Evolutionary conservation across 2,888 invertebrate genomes (phyloP).

Genomic region (Athripsodes cinereus): DNA sequence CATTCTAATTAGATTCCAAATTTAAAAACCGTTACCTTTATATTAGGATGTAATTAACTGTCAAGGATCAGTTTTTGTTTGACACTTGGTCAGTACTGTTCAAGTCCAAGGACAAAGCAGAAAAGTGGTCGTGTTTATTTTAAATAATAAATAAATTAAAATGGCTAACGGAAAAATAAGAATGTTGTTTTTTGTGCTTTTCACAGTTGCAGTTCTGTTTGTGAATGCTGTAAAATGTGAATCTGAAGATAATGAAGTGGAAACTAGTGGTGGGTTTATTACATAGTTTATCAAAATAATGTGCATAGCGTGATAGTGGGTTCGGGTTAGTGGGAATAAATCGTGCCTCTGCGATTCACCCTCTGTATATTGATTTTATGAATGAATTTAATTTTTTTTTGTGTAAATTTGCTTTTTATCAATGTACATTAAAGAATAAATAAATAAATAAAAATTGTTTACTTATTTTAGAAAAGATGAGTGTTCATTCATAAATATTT

Average conservation of each 20-base stretch:
- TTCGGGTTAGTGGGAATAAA: too few species aligned
- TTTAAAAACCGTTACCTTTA: constrained; percentile 20
- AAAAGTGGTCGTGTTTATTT: not conserved
- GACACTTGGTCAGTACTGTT: constrained; percentile 9
- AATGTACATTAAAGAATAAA: too few species aligned
- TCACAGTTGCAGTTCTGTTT: constrained; percentile 35
- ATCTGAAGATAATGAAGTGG: constrained; percentile 34
- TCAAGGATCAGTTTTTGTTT: constrained; percentile 22
- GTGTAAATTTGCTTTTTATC: too few species aligned
- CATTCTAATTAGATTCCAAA: constrained; percentile 20
- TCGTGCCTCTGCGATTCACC: too few species aligned
- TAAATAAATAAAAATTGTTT: too few species aligned
- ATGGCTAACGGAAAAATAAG: constrained; percentile 36
- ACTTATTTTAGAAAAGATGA: too few species aligned
- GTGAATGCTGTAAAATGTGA: constrained; percentile 20
- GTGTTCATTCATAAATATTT: too few species aligned
- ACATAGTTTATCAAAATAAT: constrained; percentile 4
- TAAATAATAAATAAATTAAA: constrained; percentile 2
- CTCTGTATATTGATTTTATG: too few species aligned
- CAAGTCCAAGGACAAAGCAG: not conserved
- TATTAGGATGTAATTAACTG: constrained; percentile 13
- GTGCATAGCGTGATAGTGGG: too few species aligned
- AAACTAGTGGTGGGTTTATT: constrained; percentile 31
- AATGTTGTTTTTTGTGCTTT: constrained; percentile 38
- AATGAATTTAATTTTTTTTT: too few species aligned